phyloP scores from a whole-genome alignment of 2,888 invertebrate genomes.

The Cheilosia variabilis region DNA sequence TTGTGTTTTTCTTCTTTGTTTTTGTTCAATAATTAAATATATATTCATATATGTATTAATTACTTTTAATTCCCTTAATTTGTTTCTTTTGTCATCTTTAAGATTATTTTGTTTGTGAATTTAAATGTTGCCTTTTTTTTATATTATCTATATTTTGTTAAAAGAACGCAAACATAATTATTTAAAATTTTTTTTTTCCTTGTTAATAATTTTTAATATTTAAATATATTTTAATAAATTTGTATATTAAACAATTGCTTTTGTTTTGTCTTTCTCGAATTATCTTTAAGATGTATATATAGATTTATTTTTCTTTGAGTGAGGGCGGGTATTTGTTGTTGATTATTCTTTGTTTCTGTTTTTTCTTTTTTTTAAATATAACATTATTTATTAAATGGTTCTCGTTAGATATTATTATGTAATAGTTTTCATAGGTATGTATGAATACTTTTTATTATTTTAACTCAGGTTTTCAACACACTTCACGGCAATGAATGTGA shows the following conservation, averaged over 20 bases:
- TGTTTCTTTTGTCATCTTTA: slow-evolving; percentile 51
- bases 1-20: background rate
- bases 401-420: slow-evolving; percentile 51
- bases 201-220: slow-evolving; percentile 53
- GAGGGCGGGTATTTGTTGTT: slow-evolving; percentile 65
- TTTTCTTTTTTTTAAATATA: slow-evolving; percentile 33
- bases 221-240: slow-evolving; percentile 63
- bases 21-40: slow-evolving; percentile 64
- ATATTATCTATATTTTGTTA: slow-evolving; percentile 21
- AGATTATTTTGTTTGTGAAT: slow-evolving; percentile 30
- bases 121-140: slow-evolving; percentile 31
- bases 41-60: slow-evolving; percentile 63
- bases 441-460: slow-evolving; percentile 46
- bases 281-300: slow-evolving; percentile 60
- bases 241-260: slow-evolving; percentile 54
- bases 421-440: slow-evolving; percentile 47
- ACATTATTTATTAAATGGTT: slow-evolving; percentile 38
- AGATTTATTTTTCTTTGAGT: slow-evolving; percentile 44
- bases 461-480: slow-evolving; percentile 25
- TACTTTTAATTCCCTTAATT: slow-evolving; percentile 65
- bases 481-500: slow-evolving; percentile 10
- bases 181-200: slow-evolving; percentile 6
- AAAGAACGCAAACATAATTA: slow-evolving; percentile 58
- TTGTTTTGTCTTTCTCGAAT: slow-evolving; percentile 40
- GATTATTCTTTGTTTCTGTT: slow-evolving; percentile 42